These are phyloP conservation scores for Latheticus oryzae DNA, from an alignment of 2,888 invertebrate species.

Conservation along the genomic window DNA sequence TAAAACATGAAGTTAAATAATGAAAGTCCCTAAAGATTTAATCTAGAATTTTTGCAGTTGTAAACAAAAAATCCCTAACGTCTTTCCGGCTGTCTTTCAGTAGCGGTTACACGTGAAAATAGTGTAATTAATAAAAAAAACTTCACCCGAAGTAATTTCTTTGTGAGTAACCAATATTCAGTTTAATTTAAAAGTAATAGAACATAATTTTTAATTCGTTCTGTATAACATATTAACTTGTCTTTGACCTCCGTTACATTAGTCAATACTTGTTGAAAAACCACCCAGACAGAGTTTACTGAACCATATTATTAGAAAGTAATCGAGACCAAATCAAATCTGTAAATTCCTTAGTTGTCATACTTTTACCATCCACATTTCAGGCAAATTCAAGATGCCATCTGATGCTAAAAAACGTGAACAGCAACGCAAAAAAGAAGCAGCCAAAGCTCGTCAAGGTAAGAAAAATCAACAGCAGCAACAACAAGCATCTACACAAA, in stretches of 20 bases:
- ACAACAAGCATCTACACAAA: constrained; percentile 27
- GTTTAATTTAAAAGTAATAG: no score
- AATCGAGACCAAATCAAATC: constrained; percentile 36
- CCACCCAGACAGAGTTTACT: constrained; percentile 16
- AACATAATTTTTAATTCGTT: no score
- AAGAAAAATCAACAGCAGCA: constrained; percentile 61
- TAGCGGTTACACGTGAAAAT: constrained; percentile 49
- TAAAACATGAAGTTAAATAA: constrained; percentile 16
- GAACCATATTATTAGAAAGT: constrained; percentile 28
- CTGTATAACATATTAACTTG: no score
- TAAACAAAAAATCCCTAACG: constrained; percentile 29
- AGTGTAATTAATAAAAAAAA: constrained; percentile 43
- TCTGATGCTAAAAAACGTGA: constrained; percentile 99
- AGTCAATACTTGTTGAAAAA: neutral
- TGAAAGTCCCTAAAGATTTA: constrained; percentile 24
- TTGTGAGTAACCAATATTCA: no score
- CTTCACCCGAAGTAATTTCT: no score
- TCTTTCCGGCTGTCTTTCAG: constrained; percentile 45
- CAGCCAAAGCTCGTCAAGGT: constrained; percentile 78
- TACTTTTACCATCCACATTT: no score
- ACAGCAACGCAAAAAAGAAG: constrained; percentile 97
- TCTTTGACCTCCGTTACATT: no score
- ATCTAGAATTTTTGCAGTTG: constrained; percentile 10
- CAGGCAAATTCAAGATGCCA: constrained; percentile 77
- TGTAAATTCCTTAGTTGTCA: no score